Evolutionary conservation across 2,888 invertebrate species (phyloP).

Genomic region (Diplazon laetatorius): DNA sequence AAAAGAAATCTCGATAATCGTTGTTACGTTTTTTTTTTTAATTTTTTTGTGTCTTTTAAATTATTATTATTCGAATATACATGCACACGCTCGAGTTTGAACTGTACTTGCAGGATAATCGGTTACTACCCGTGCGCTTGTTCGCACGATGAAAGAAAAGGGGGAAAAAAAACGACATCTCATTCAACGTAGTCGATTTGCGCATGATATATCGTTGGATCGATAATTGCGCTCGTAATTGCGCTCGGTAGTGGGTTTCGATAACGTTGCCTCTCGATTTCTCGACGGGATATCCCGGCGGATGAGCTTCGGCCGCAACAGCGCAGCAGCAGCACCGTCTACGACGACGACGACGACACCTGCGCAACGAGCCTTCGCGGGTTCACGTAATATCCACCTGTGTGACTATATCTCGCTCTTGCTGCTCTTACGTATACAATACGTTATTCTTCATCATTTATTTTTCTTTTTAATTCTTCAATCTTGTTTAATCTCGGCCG

Average conservation of each 20-base stretch:
- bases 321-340: conserved; percentile 15
- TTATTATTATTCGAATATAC: background rate
- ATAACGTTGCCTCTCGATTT: conserved; percentile 32
- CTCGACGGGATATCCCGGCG: conserved; percentile 46
- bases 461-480: too few species aligned
- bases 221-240: conserved; percentile 54
- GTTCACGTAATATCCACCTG: conserved; percentile 29
- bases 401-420: conserved; percentile 9
- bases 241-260: conserved; percentile 10
- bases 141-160: conserved; percentile 14
- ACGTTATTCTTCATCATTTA: conserved; percentile 6
- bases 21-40: too few species aligned
- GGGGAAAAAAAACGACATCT: too few species aligned
- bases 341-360: conserved; percentile 33
- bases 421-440: conserved; percentile 36
- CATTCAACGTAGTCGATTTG: conserved; percentile 17
- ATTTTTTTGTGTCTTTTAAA: too few species aligned
- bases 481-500: conserved; percentile 8
- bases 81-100: conserved; percentile 1
- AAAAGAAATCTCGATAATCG: too few species aligned
- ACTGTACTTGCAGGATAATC: background rate
- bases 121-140: background rate
- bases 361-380: conserved; percentile 15
- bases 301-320: conserved; percentile 41
- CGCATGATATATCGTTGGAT: conserved; percentile 38